Evolutionary conservation across 2,888 invertebrate genomes (phyloP).

Genomic region (Harpalus rubripes): DNA sequence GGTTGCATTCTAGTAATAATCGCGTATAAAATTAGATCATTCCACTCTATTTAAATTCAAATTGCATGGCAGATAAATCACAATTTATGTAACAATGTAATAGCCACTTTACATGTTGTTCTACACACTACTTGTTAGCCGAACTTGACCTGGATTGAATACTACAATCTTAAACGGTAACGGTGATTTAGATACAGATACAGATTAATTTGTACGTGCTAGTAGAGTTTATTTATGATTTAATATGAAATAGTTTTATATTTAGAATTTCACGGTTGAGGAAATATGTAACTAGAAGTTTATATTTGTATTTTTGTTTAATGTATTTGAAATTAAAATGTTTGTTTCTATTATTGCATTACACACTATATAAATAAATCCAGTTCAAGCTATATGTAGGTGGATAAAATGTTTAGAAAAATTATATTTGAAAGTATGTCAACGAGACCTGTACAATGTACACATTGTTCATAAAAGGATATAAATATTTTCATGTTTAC

Average conservation of each 20-base stretch:
- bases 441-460: conserved; percentile 1
- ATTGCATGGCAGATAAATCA: conserved; percentile 43
- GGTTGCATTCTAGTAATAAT: background rate
- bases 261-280: conserved; percentile 5
- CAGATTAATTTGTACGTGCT: background rate
- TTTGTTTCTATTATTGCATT: conserved; percentile 33
- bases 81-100: conserved; percentile 54
- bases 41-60: conserved; percentile 31
- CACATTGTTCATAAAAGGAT: background rate
- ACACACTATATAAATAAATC: conserved; percentile 3
- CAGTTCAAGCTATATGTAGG: background rate
- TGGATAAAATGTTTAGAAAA: conserved; percentile 1
- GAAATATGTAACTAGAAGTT: background rate
- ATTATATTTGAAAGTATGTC: conserved; percentile 41
- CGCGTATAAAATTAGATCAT: conserved; percentile 14
- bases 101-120: conserved; percentile 38
- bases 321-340: conserved; percentile 16
- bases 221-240: no score
- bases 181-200: background rate
- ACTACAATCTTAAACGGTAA: background rate
- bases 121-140: conserved; percentile 5
- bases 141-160: conserved; percentile 37
- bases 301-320: background rate
- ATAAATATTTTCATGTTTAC: background rate
- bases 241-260: background rate